These are phyloP conservation scores for Sphenopsis melanotis DNA, from an alignment of 2,797 vertebrate genomes.

Conservation along the genomic window DNA sequence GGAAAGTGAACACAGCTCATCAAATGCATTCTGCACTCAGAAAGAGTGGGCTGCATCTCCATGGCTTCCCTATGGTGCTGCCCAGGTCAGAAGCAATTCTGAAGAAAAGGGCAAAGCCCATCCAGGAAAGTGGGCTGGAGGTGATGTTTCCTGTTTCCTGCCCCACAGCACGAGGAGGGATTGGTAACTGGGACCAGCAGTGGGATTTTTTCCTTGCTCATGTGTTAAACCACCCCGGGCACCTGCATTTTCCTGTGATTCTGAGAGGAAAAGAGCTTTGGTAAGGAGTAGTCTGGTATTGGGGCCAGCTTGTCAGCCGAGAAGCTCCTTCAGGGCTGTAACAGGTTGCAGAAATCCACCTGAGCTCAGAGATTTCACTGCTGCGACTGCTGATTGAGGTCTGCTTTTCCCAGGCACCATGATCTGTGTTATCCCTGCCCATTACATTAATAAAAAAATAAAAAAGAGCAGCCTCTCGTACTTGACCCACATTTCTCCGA, in stretches of 20 bases:
- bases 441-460: background rate
- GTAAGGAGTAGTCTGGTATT: background rate
- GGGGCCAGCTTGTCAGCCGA: background rate
- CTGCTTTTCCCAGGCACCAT: background rate
- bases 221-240: fast-evolving
- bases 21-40: background rate
- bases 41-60: background rate
- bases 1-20: background rate
- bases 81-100: background rate
- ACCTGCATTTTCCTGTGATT: background rate
- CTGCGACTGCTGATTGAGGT: background rate
- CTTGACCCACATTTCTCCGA: background rate
- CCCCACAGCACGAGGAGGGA: fast-evolving
- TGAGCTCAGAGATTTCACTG: background rate
- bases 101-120: background rate
- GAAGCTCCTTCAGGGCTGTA: background rate
- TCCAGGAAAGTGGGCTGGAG: background rate
- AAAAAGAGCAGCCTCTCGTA: background rate
- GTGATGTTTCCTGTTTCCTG: background rate
- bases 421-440: background rate
- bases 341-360: background rate
- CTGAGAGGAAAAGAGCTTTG: background rate
- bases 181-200: background rate
- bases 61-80: background rate
- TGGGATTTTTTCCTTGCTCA: background rate